Conservation (phyloP, 2,888 invertebrate genomes). For the Aphidoletes aphidimyza region DNA sequence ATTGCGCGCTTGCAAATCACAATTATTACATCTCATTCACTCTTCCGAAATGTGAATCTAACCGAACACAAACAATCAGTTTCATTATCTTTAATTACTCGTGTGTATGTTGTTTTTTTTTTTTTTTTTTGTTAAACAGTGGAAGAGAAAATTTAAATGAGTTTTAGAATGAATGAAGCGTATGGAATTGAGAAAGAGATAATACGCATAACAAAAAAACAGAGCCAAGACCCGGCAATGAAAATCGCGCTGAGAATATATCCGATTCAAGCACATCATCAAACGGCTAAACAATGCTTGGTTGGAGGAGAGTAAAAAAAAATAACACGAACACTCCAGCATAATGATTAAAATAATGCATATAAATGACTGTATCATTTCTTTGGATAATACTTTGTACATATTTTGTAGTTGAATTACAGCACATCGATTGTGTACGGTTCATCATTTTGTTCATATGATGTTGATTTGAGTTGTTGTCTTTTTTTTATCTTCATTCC, state of each 20-base stretch:
- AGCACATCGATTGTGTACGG: not conserved
- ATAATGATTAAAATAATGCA: constrained; percentile 35
- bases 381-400: not conserved
- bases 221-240: not conserved
- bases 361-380: constrained; percentile 27
- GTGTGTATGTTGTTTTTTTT: not conserved
- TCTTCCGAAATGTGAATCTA: not conserved
- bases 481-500: too few species aligned
- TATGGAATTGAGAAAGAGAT: not conserved
- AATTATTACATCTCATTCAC: constrained; percentile 24
- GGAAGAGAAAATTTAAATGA: constrained; percentile 18
- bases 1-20: constrained; percentile 24
- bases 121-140: not conserved
- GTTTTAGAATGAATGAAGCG: constrained; percentile 22
- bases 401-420: not conserved
- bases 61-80: not conserved
- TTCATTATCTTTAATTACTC: constrained; percentile 50
- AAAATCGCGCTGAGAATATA: not conserved
- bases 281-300: not conserved
- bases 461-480: too few species aligned
- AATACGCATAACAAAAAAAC: not conserved
- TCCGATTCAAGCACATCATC: not conserved
- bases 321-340: not conserved
- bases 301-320: not conserved
- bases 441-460: too few species aligned